Evolutionary conservation across 2,888 invertebrate species (phyloP), one percentile per base, ranked within the genome.

Genomic region (Eugnorisma glareosa): DNA sequence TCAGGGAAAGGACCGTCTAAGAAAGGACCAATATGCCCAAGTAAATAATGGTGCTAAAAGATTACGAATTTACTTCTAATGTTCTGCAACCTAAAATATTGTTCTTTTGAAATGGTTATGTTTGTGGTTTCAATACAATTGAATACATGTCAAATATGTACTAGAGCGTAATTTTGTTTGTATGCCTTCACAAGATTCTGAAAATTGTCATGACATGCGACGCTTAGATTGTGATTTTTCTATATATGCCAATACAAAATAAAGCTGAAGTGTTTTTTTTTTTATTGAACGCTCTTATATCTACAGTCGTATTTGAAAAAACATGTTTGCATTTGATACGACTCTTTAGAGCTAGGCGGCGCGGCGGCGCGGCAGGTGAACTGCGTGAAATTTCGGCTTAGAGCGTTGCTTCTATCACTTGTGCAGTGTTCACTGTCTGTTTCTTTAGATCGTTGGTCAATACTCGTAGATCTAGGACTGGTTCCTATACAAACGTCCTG

Each of bases 131-230:
- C 21, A 35, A 35, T 74, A 43, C 2, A n/a, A 73, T 59, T 43
- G 11, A 66, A 80, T 61, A 11, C 18, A 43, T 67, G 24, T 59
- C 48, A 13, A 59, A n/a, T 51, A 68, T 51, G 18, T 18, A 7
- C 48, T 35, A 10, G 28, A 21, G 24, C 18, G 18, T 57, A 8
- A 45, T 45, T 66, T 57, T 73, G 45, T 73, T 35, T 18, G 35
- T 64, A 43, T 73, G 37, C 10, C 18, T 54, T 54, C 0, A 48
- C 21, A 70, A 72, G 10, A 70, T 28, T 48, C 1, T 13, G 31
- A 35, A 70, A 4, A 72, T 15, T 37, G 1, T 5, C 28, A 63
- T 15, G 1, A 5, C 5, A 21, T 59, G 21, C 2, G 37, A 37
- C 6, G 15, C 13, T 40, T 40, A 8, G n/a, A 64, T n/a, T 40